Percentiles rank a stretch among this genome's conserved stretches.
Conservation (phyloP, 1,140 invertebrate genomes). For the Drosophila rufa region DNA sequence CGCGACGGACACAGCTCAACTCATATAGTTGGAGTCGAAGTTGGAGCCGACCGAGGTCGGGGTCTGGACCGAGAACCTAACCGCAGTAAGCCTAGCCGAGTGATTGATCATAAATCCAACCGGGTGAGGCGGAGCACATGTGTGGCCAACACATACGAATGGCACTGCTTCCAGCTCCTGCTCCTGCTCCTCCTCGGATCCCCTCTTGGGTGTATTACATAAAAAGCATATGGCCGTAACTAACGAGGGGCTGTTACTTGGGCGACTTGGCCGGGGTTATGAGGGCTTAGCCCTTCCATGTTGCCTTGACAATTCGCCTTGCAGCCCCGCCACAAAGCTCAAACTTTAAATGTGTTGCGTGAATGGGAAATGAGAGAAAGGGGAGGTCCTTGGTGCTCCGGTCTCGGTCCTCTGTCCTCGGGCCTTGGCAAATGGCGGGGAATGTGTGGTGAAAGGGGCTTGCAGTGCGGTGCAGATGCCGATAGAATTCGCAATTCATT, state of each 20-base stretch:
- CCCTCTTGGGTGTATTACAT: slow-evolving; percentile 64
- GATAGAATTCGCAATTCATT: slow-evolving; percentile 50
- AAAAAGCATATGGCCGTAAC: slow-evolving; percentile 82
- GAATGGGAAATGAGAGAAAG: slow-evolving; percentile 24
- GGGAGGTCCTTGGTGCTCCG: slow-evolving; percentile 10
- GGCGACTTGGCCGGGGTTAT: slow-evolving; percentile 46
- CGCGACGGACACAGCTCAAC: slow-evolving; percentile 5
- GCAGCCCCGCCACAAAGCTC: slow-evolving; percentile 41
- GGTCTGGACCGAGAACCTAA: slow-evolving; percentile 41
- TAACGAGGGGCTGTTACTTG: slow-evolving; percentile 77
- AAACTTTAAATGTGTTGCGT: slow-evolving; percentile 57
- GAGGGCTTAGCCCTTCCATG: slow-evolving; percentile 47
- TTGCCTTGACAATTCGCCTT: slow-evolving; percentile 72
- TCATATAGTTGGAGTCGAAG: neutral
- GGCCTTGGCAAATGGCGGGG: neutral
- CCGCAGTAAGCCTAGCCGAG: slow-evolving; percentile 72
- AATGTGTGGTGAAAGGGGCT: neutral
- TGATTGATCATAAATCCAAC: slow-evolving; percentile 78
- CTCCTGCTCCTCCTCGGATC: too few relatives aligned
- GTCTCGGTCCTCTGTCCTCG: neutral
- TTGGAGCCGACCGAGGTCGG: neutral
- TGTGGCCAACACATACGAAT: slow-evolving; percentile 35
- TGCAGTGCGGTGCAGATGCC: slow-evolving; percentile 13
- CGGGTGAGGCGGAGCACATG: slow-evolving; percentile 50
- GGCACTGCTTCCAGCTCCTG: slow-evolving; percentile 5